Evolutionary conservation across 2,888 invertebrate species (phyloP), one percentile per base, ranked within the genome.

Genomic region (Anthrax anthrax): DNA sequence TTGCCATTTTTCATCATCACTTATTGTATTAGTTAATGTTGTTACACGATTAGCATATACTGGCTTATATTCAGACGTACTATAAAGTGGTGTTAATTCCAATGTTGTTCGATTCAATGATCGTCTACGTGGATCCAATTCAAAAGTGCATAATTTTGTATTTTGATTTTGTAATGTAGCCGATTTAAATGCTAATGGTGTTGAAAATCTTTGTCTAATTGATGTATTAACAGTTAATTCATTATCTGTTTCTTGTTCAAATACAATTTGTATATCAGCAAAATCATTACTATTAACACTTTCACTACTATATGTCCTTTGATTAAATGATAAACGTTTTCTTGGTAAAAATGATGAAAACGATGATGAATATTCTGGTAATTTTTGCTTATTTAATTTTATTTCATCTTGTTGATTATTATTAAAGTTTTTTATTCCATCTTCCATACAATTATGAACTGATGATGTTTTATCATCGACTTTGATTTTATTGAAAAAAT

Each of bases 1-100:
- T 52, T 65, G 62, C 67, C 67, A 68, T 52, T 67, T 67, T 54
- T 67, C 68, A 50, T 68, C 67, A 52, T 68, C 67, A 53, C 59
- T 60, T 36, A 61, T 61, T 46, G 61, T 62, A 43, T 59, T 58
- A 42, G 62, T 60, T 47, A 65, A 58, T 51, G 64, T 61, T 55
- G 55, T 56, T 49, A 64, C 57, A 37, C 65, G 64, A 55, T 62
- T 67, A 39, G 63, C 58, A 54, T 68, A 68, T 16, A 68, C 67
- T 2, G 67, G 68, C 19, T 60, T 62, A 50, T 68, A 68, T 32
- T 65, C 65, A 12, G 46, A 47, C 34, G 55, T 54, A 48, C 56
- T 59, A 52, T 58, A 59, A 47, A 65, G 56, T 37, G 67, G 63
- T 45, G 66, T 64, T 52, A 67, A 53, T 52, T 63, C 59, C 57